phyloP scores from a whole-genome alignment of 2,888 invertebrate species.

The Dryadula phaetusa region DNA sequence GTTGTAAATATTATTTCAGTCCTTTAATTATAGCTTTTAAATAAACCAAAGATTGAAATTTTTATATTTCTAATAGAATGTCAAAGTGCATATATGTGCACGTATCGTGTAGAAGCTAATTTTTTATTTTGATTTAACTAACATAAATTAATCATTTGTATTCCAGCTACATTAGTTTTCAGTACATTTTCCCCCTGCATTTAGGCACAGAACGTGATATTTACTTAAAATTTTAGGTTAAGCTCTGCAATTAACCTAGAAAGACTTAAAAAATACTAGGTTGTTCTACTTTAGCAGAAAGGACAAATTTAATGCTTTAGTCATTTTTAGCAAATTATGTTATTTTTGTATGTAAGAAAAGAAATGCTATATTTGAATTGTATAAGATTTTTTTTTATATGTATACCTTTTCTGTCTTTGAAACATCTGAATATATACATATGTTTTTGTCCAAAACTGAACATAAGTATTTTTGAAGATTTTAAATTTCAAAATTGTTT shows the following conservation, averaged over 20 bases:
- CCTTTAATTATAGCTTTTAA: neutral
- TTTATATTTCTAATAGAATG: neutral
- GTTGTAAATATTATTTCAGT: neutral
- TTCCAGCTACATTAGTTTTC: neutral
- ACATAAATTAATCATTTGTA: neutral
- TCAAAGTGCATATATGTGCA: neutral
- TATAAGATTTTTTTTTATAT: too few species aligned
- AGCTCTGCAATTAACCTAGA: constrained; percentile 37
- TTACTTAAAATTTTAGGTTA: constrained; percentile 35
- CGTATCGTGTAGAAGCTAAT: neutral
- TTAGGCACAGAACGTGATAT: constrained; percentile 21
- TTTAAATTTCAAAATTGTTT: constrained; percentile 8
- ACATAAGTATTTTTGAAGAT: constrained; percentile 7
- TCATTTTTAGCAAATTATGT: constrained; percentile 18
- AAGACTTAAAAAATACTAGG: constrained; percentile 26
- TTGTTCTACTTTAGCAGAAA: constrained; percentile 31
- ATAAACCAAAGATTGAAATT: neutral
- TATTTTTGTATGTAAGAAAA: too few species aligned
- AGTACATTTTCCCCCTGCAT: constrained; percentile 13
- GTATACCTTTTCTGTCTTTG: too few species aligned
- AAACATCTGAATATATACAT: neutral
- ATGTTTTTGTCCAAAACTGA: neutral
- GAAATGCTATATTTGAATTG: too few species aligned
- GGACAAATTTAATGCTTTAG: constrained; percentile 21
- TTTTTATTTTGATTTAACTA: neutral